Base-by-base conservation (phyloP, 2,113 vertebrate species). In the Capreolus pygargus region DNA sequence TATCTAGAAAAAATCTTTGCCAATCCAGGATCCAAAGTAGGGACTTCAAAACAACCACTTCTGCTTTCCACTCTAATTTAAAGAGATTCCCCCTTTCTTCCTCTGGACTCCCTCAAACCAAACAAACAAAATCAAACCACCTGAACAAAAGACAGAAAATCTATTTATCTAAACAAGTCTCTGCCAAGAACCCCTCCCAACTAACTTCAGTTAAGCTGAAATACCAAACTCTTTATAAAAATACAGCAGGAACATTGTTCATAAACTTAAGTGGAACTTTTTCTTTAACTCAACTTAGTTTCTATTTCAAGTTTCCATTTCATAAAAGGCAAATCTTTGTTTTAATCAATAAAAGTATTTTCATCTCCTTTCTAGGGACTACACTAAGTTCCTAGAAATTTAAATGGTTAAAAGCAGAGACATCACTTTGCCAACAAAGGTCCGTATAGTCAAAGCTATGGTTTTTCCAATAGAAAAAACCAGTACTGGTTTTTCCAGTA, bases 261-360 rank as follows among this genome's bases (percentile, higher is more conserved):
- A 45, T 25, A 86, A 36, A 86, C n/a, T 96, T 36, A 97, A 89
- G 83, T 79, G 25, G 50, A 89, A n/a, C 43, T 92, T 95, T 95
- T 84, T 89, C 60, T 91, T 11, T 70, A 90, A 52, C 47, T 96
- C 64, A 82, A 36, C 30, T 58, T 11, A 50, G 79, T 86, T 84
- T 79, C 57, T 70, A 10, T 58, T 95, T 91, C 45, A 74, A 74
- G 15, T 6, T 81, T 23, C 45, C 82, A 91, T 93, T 86, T 57
- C 33, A 79, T 55, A 28, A 79, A 36, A 55, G n/a, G 74, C 64
- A 91, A 92, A 94, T 67, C 58, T 83, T 86, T 78, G 16, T 61
- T 79, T 83, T 57, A 76, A 76, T 85, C 39, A 90, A 79, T 94
- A 79, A 30, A 83, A 86, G 23, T 83, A 70, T 60, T 84, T 89